Evolutionary conservation across 1,140 invertebrate species (phyloP).

Genomic region (Drosophila trapezifrons): DNA sequence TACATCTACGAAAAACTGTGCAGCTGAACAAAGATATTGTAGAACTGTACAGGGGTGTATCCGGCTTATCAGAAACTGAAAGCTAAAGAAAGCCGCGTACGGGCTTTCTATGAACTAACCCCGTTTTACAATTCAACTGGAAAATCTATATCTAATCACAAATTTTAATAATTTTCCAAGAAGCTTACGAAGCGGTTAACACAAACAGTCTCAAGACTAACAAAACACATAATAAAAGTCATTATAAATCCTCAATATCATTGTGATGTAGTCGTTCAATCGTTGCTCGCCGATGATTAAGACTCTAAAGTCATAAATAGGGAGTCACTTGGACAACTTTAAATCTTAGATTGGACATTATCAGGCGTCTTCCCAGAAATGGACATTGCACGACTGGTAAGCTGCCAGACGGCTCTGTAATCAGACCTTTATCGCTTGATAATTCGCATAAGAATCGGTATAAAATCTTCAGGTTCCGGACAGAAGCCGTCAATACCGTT

Average conservation of each 20-base stretch:
- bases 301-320: constrained; percentile 3
- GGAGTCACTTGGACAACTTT: constrained; percentile 1
- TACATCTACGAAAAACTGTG: too few relatives aligned
- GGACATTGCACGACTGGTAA: constrained; percentile 11
- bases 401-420: constrained; percentile 4
- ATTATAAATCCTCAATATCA: constrained; percentile 2
- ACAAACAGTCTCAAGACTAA: background rate
- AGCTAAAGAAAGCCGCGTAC: too few relatives aligned
- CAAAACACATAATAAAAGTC: background rate
- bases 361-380: constrained; percentile 9
- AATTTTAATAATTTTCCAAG: background rate
- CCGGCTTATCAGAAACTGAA: background rate
- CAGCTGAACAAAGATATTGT: too few relatives aligned
- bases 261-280: background rate
- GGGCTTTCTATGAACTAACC: background rate
- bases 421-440: background rate
- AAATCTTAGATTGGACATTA: background rate
- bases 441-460: constrained; percentile 2
- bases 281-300: constrained; percentile 1
- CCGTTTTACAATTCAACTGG: too few relatives aligned
- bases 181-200: background rate
- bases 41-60: too few relatives aligned
- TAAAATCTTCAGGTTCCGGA: background rate
- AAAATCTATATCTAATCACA: background rate
- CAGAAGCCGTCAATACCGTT: background rate